Evolutionary conservation across 2,113 vertebrate species (phyloP), one percentile per base, ranked within the genome.

Genomic region (Erinaceus europaeus): DNA sequence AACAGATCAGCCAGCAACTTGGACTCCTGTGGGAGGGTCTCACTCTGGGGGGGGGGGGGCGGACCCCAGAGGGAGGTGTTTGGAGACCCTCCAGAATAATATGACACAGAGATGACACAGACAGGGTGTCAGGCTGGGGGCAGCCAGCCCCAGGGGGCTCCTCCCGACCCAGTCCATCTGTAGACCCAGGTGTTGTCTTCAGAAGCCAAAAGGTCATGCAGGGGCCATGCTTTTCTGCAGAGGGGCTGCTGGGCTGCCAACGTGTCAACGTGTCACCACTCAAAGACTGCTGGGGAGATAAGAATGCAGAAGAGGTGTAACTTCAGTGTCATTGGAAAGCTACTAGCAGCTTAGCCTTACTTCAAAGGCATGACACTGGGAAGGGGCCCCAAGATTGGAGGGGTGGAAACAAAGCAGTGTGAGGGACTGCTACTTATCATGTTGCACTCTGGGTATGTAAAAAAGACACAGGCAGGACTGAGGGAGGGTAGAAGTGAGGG

Each of bases 111-210:
- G 46, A 73, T 42, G 50, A 50, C 92, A 76, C 88, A 57, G 3
- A 7, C 50, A 52, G 50, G 50, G 53, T 8, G 21, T 1, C 53
- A 25, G 21, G 4, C 18, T 23, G 25, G 53, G 23, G 21, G 4
- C 53, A 5, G n/a, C 18, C 40, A n/a, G n/a, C n/a, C n/a, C n/a
- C n/a, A n/a, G n/a, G n/a, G n/a, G n/a, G n/a, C n/a, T n/a, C n/a
- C n/a, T n/a, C n/a, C 67, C 38, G 55, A 89, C 94, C 91, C 91
- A 80, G 65, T 93, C 94, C 93, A 86, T 94, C 93, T 94, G 95
- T 90, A 94, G 94, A 96, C 94, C 96, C 96, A 94, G 94, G 95
- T 97, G 94, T 96, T 90, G 86, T 87, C 94, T 96, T 90, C 91
- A 90, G 78, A 95, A 91, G 6, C 87, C 95, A 78, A 48, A 40